Evolutionary conservation across 2,888 invertebrate genomes (phyloP).

Genomic region (Catocala fraxini): DNA sequence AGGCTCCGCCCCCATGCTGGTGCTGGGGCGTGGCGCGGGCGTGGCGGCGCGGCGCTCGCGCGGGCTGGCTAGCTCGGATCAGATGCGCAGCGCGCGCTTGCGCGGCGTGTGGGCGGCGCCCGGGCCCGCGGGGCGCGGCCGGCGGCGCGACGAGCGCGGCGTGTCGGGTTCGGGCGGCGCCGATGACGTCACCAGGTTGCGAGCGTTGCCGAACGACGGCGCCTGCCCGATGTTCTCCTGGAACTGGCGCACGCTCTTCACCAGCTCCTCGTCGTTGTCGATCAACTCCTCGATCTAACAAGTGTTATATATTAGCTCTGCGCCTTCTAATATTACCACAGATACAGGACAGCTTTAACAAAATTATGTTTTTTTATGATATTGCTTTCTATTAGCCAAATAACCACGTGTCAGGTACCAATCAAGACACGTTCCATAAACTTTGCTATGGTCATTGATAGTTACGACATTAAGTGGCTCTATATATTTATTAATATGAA

Average conservation of each 20-base stretch:
- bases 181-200: conserved; percentile 77
- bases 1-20: neutral
- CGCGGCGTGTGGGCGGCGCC: conserved; percentile 35
- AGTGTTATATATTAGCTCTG: neutral
- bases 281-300: conserved; percentile 79
- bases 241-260: conserved; percentile 72
- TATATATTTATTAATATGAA: no score
- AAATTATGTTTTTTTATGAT: no score
- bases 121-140: conserved; percentile 30
- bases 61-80: conserved; percentile 9
- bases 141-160: conserved; percentile 60
- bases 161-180: conserved; percentile 79
- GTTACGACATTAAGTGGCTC: no score
- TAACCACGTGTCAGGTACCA: no score
- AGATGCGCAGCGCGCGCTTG: conserved; percentile 64
- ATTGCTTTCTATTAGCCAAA: no score
- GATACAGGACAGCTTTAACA: no score
- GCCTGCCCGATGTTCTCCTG: conserved; percentile 72
- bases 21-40: neutral
- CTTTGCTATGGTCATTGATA: no score
- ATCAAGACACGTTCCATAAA: no score
- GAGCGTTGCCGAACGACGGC: conserved; percentile 71
- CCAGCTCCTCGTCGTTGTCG: conserved; percentile 77
- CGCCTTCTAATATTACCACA: no score
- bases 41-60: no score